A percentile compares a stretch with the other conserved stretches of the same genome.
Conservation (phyloP, 2,113 vertebrate species). For the Prolemur simus region DNA sequence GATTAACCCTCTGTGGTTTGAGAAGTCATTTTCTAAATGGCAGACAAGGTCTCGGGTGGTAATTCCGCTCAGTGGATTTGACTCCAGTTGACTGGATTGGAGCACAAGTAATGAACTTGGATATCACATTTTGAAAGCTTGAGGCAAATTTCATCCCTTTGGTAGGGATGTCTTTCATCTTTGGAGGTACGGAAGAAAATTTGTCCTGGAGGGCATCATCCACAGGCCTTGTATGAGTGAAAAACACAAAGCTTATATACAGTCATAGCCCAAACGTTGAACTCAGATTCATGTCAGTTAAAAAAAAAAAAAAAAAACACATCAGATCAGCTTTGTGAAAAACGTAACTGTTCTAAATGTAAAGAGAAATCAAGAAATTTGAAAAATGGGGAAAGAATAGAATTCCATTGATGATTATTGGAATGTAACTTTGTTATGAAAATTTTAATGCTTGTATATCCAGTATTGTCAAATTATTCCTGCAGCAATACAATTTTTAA, state of each 20-base stretch:
- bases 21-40: slow-evolving; percentile 63
- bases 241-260: not conserved
- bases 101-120: slow-evolving; percentile 39
- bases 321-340: not conserved
- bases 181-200: not conserved
- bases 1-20: slow-evolving; percentile 63
- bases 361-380: not conserved
- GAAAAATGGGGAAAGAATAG: not conserved
- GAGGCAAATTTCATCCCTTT: slow-evolving; percentile 54
- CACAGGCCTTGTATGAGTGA: not conserved
- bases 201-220: not conserved
- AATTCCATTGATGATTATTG: not conserved
- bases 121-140: slow-evolving; percentile 60
- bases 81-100: slow-evolving; percentile 41
- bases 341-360: not conserved
- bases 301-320: not conserved
- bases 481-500: not conserved
- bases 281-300: not conserved
- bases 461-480: not conserved
- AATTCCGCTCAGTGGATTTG: not conserved
- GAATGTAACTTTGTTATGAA: not conserved
- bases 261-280: not conserved
- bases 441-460: not conserved
- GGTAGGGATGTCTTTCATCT: slow-evolving; percentile 56
- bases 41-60: not conserved